phyloP scores from a whole-genome alignment of 1,140 invertebrate species.

The Antheraea pernyi region DNA sequence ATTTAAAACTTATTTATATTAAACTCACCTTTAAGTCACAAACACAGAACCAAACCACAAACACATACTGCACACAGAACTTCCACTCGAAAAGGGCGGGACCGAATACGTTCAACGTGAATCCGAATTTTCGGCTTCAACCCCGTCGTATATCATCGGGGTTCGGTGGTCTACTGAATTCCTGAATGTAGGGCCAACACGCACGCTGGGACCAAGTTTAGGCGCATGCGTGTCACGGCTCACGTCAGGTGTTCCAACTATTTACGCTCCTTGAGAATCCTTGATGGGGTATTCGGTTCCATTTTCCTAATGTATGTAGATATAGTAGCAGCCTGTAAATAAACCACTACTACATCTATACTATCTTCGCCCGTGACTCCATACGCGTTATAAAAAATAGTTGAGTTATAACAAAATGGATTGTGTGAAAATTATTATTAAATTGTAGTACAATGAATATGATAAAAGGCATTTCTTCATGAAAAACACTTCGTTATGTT shows the following conservation, averaged over 20 bases:
- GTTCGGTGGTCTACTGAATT: constrained; percentile 14
- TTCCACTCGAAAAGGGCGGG: constrained; percentile 4
- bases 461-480: too few relatives aligned
- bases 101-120: constrained; percentile 3
- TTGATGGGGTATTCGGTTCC: constrained; percentile 8
- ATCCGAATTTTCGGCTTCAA: neutral
- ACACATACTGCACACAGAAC: neutral
- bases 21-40: neutral
- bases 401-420: too few relatives aligned
- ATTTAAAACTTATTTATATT: neutral
- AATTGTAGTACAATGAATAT: too few relatives aligned
- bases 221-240: constrained; percentile 14
- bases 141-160: constrained; percentile 9
- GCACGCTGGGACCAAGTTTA: constrained; percentile 17
- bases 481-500: too few relatives aligned
- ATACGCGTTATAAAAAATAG: too few relatives aligned
- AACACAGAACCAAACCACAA: neutral
- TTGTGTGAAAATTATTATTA: too few relatives aligned
- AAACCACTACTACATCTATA: too few relatives aligned
- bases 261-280: constrained; percentile 22
- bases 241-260: constrained; percentile 21
- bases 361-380: too few relatives aligned
- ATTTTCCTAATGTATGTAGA: constrained; percentile 5
- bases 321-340: too few relatives aligned
- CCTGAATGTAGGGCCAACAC: constrained; percentile 9